These are phyloP conservation scores for Cariama cristata DNA, from an alignment of 2,113 vertebrate species.

Conservation along the genomic window DNA sequence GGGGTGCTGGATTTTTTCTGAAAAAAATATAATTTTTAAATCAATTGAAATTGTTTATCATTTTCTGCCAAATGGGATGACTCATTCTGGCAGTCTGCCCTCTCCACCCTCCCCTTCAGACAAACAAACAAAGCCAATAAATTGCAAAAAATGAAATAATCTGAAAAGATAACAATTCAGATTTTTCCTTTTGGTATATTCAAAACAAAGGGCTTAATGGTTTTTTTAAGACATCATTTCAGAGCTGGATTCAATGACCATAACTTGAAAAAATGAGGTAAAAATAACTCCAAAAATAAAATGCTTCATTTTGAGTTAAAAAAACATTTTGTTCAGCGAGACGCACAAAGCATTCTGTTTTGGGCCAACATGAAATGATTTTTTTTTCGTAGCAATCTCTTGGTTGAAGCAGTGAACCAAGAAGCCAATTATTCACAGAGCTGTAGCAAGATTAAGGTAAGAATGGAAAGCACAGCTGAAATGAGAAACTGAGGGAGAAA, in stretches of 20 bases:
- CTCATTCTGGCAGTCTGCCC: slow-evolving; percentile 54
- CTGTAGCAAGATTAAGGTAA: slow-evolving; percentile 52
- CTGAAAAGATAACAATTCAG: slow-evolving; percentile 33
- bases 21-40: background rate
- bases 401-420: slow-evolving; percentile 65
- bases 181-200: slow-evolving; percentile 6
- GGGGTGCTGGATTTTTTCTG: background rate
- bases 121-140: slow-evolving; percentile 59
- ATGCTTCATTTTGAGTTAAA: slow-evolving; percentile 43
- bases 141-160: slow-evolving; percentile 34
- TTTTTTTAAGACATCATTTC: background rate
- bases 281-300: slow-evolving; percentile 47
- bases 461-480: slow-evolving; percentile 10
- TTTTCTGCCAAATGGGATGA: slow-evolving; percentile 47
- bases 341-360: background rate
- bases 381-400: slow-evolving; percentile 46
- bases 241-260: slow-evolving; percentile 25
- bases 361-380: slow-evolving; percentile 36
- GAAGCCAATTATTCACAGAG: slow-evolving; percentile 53
- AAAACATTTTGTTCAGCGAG: slow-evolving; percentile 50
- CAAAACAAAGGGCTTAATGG: slow-evolving; percentile 5
- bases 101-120: background rate
- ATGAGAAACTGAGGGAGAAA: slow-evolving; percentile 8
- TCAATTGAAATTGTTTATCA: slow-evolving; percentile 37
- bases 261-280: slow-evolving; percentile 56